A percentile compares a stretch with the other conserved stretches of the same genome.
Evolutionary conservation across 2,888 invertebrate genomes (phyloP).

Genomic region (Fragum fragum): DNA sequence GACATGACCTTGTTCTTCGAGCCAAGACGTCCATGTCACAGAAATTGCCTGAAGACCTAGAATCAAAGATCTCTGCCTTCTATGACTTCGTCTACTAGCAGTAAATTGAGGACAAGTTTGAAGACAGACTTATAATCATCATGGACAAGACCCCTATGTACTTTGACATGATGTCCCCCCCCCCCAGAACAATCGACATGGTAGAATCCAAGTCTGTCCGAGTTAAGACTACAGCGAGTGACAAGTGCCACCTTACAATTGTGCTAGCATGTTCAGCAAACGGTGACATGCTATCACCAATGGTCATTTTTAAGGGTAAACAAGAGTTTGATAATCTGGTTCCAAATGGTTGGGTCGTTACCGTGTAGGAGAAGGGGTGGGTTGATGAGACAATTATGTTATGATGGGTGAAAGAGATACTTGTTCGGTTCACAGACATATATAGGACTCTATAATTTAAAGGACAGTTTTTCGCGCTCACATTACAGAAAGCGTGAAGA

Average conservation of each 20-base stretch:
- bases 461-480: conserved; percentile 48
- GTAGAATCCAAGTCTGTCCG: conserved; percentile 27
- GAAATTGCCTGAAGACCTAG: conserved; percentile 38
- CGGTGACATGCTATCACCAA: conserved; percentile 33
- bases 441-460: conserved; percentile 34
- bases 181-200: conserved; percentile 26
- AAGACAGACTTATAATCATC: conserved; percentile 41
- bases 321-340: conserved; percentile 16
- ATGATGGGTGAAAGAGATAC: conserved; percentile 26
- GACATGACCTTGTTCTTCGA: conserved; percentile 29
- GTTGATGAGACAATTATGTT: conserved; percentile 37
- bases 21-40: conserved; percentile 44
- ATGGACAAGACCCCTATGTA: conserved; percentile 56
- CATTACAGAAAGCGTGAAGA: conserved; percentile 33
- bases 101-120: conserved; percentile 42
- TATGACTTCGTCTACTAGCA: conserved; percentile 28
- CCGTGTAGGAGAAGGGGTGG: conserved; percentile 42
- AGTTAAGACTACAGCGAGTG: conserved; percentile 37
- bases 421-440: conserved; percentile 14
- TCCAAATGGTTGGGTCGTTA: conserved; percentile 38
- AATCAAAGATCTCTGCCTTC: conserved; percentile 33
- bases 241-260: conserved; percentile 48
- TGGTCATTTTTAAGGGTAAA: conserved; percentile 50
- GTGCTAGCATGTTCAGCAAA: conserved; percentile 31
- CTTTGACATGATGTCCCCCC: conserved; percentile 41